Base-by-base conservation (phyloP, 2,888 invertebrate species). In the Lithosia quadra region DNA sequence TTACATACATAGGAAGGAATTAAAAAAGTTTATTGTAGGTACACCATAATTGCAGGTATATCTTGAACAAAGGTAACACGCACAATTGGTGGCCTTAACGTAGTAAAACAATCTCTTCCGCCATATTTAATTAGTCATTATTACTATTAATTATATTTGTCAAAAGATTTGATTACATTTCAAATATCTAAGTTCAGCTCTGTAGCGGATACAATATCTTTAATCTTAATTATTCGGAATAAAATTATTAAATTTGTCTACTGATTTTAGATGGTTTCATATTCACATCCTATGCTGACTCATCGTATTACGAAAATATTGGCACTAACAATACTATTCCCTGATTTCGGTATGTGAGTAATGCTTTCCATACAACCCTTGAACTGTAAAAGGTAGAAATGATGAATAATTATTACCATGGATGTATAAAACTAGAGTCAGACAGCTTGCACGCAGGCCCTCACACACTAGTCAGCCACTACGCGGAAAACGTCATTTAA, bases 111-210 rank as follows among this genome's bases (percentile, higher is more conserved):
- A n/a, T 49, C 49, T 49, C 49, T 49, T 49, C 49, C 49, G 49
- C 49, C 49, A 49, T 49, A 49, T n/a, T 4, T 49, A 49, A 49
- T n/a, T 18, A 7, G n/a, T 49, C 2, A 49, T 49, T 49, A n/a
- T n/a, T 49, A n/a, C 9, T 49, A 18, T 43, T 43, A 18, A 18
- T 43, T 43, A 18, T 5, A 18, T 49, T 49, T 49, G n/a, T 49
- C 49, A 49, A 49, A 49, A n/a, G 49, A n/a, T n/a, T 49, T 49
- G n/a, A n/a, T 49, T 49, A 49, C 49, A n/a, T 49, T 49, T 49
- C 8, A 49, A 49, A 49, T 49, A 43, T 7, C 1, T 43, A 28
- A 28, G 28, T 28, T 28, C 3, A 7, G 43, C 18, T 43, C 7
- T 43, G 43, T 43, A 9, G n/a, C n/a, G 49, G n/a, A 49, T 9